Evolutionary conservation across 1,140 invertebrate genomes (phyloP), one percentile per base, ranked within the genome.

Genomic region (Drosophila parabipectinata): DNA sequence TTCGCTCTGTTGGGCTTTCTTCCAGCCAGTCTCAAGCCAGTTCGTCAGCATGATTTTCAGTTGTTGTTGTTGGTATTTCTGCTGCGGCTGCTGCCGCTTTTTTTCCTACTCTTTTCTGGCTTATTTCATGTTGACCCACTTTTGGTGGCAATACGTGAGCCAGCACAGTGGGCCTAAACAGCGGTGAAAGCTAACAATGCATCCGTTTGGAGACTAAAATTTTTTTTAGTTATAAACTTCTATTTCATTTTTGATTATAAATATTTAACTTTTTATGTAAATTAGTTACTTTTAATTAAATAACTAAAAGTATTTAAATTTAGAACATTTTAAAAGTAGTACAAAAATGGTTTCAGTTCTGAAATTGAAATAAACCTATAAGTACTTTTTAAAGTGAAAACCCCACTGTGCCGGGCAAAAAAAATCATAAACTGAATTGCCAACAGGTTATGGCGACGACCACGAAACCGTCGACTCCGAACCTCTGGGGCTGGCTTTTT

Each of bases 91-190:
- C 58, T 75, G 64, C 54, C 37, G 58, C 48, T 79, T 83, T 75
- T 68, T 47, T 76, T 72, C 58, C 60, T 66, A 48, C 51, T 68
- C 48, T 75, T 87, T 82, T 78, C 75, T 87, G 82, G 78, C 79
- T 88, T 73, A 78, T 82, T 87, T 87, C 74, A 88, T 82, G 83
- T 68, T 87, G 82, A 87, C 82, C 82, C 83, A 87, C 82, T 87
- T 87, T 87, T 87, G 55, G 69, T 55, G 72, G 69, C 83, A 64
- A 71, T 87, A 87, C 83, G 82, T 88, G 82, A 57, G 77, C 18
- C 37, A 47, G 72, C 71, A 87, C 82, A 82, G 82, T 87, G 83
- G 83, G 15, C 5, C 51, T 14, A 24, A 32, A 34, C 8, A 9
- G 18, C 10, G 44, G 64, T 61, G 64, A 87, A 81, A 81, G 71